Conservation (phyloP, 2,888 invertebrate species). For the Mallateleia sp. region DNA sequence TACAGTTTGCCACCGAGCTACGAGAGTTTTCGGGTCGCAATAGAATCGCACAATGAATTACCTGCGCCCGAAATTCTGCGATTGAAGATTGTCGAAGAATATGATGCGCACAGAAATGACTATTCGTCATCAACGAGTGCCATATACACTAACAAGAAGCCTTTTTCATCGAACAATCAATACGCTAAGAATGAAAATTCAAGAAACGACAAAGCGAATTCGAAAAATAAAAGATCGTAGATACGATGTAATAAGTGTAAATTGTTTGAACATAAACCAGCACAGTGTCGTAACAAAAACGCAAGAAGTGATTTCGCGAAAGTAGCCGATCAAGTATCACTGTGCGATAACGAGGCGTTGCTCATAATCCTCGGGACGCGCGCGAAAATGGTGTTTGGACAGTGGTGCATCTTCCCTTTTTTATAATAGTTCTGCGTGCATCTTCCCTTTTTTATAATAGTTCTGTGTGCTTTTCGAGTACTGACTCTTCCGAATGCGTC, state of each 20-base stretch:
- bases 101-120: not conserved
- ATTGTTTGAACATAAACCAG: constrained; percentile 15
- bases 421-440: too few species aligned
- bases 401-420: constrained; percentile 13
- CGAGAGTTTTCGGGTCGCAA: constrained; percentile 63
- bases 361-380: too few species aligned
- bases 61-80: constrained; percentile 46
- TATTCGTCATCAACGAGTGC: not conserved
- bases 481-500: not conserved
- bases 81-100: constrained; percentile 29
- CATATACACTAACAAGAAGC: not conserved
- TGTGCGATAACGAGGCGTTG: not conserved
- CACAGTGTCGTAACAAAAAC: constrained; percentile 9
- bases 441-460: too few species aligned
- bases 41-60: constrained; percentile 61
- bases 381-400: constrained; percentile 10
- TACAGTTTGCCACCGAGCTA: too few species aligned
- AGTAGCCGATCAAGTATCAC: not conserved
- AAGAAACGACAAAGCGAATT: not conserved
- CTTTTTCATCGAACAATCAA: not conserved
- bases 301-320: not conserved
- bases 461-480: not conserved
- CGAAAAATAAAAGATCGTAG: not conserved
- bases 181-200: not conserved
- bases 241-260: constrained; percentile 18